These are phyloP conservation scores for Hyposmocoma kahamanoa DNA, from an alignment of 1,140 invertebrate genomes.

Conservation along the genomic window DNA sequence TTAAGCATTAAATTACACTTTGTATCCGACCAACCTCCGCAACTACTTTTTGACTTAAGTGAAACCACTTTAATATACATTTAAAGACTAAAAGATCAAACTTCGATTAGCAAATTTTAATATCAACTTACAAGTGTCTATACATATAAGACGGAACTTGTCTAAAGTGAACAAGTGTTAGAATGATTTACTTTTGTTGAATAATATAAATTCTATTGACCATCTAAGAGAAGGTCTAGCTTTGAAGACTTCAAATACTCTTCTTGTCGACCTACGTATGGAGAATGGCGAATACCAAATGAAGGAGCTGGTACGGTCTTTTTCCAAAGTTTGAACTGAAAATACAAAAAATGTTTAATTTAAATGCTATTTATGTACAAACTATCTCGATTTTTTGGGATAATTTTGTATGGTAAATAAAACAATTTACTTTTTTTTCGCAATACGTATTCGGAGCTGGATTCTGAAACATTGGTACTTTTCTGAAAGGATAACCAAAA, in stretches of 20 bases:
- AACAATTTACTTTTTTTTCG: slow-evolving; percentile 45
- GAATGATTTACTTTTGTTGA: no score
- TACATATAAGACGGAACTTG: no score
- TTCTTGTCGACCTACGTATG: slow-evolving; percentile 69
- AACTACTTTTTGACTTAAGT: no score
- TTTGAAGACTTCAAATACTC: slow-evolving; percentile 34
- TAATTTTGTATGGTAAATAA: background rate
- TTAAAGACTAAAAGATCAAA: no score
- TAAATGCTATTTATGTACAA: background rate
- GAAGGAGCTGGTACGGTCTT: slow-evolving; percentile 74
- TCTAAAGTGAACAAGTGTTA: no score
- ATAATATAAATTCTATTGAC: no score
- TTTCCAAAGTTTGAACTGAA: slow-evolving; percentile 43
- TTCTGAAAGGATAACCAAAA: slow-evolving; percentile 34
- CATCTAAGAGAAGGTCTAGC: slow-evolving; percentile 10
- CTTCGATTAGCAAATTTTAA: no score
- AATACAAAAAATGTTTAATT: slow-evolving; percentile 9
- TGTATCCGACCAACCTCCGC: no score
- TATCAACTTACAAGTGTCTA: no score
- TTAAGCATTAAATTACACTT: slow-evolving; percentile 28
- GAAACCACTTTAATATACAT: no score
- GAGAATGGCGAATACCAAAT: slow-evolving; percentile 84
- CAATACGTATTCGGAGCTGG: slow-evolving; percentile 54
- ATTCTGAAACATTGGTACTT: slow-evolving; percentile 15
- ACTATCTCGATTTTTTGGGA: no score